Evolutionary conservation across 1,140 invertebrate genomes (phyloP).

Genomic region (Aporrectodea caliginosa): DNA sequence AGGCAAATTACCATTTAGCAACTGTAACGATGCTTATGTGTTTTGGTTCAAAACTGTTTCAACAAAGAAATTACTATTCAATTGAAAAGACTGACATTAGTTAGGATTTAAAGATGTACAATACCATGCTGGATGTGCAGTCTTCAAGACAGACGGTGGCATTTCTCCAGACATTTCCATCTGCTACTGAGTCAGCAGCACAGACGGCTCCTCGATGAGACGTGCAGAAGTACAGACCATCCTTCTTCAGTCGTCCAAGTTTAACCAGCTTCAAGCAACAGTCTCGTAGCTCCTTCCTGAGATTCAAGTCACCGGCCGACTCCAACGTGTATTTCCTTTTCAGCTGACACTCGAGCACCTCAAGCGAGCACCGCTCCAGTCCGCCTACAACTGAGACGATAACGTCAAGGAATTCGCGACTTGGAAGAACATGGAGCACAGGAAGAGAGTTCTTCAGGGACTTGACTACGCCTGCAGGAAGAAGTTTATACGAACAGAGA

Average conservation of each 20-base stretch:
- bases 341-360: background rate
- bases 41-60: too few relatives aligned
- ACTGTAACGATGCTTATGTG: too few relatives aligned
- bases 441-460: background rate
- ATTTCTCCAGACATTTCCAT: background rate
- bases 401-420: background rate
- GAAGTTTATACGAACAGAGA: background rate
- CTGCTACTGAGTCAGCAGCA: background rate
- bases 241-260: background rate
- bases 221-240: background rate
- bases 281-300: background rate
- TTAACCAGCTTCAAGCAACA: background rate
- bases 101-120: too few relatives aligned
- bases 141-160: background rate
- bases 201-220: background rate
- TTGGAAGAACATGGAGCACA: background rate
- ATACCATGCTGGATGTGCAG: background rate
- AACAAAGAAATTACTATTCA: too few relatives aligned
- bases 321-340: background rate
- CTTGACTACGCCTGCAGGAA: background rate
- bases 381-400: background rate
- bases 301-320: background rate
- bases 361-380: background rate
- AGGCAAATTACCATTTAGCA: too few relatives aligned
- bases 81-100: too few relatives aligned